Evolutionary conservation across 2,797 vertebrate species (phyloP).

Genomic region (Gymnoscopelus braueri): DNA sequence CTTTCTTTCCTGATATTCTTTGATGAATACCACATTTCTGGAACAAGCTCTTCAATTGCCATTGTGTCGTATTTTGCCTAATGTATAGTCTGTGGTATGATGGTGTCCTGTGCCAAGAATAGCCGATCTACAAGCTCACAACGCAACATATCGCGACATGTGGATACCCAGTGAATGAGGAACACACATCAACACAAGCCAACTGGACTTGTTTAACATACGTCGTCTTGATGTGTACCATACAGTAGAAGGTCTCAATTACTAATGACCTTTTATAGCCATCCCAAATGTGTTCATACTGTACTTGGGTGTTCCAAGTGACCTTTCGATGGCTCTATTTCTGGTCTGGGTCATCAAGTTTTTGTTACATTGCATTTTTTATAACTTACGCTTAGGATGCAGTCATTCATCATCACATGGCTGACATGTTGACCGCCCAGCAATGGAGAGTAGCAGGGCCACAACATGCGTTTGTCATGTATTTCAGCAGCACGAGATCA

Average conservation of each 20-base stretch:
- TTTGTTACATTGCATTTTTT: background rate
- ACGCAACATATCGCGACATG: too few relatives aligned
- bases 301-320: background rate
- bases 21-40: too few relatives aligned
- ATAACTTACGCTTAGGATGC: background rate
- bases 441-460: background rate
- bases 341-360: background rate
- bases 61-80: too few relatives aligned
- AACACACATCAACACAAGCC: background rate
- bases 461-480: background rate
- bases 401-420: background rate
- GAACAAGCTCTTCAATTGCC: too few relatives aligned
- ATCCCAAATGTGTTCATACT: background rate
- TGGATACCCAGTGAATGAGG: background rate
- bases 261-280: background rate
- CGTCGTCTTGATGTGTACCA: background rate
- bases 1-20: too few relatives aligned
- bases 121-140: too few relatives aligned
- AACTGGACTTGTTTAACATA: background rate
- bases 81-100: too few relatives aligned
- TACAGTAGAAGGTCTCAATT: background rate
- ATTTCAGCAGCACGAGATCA: background rate
- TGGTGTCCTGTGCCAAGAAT: too few relatives aligned
- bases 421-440: background rate
- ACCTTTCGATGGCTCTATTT: slow-evolving; percentile 9